These are phyloP conservation scores for Monoplex corrugatus DNA, from an alignment of 2,888 invertebrate species.

Conservation along the genomic window DNA sequence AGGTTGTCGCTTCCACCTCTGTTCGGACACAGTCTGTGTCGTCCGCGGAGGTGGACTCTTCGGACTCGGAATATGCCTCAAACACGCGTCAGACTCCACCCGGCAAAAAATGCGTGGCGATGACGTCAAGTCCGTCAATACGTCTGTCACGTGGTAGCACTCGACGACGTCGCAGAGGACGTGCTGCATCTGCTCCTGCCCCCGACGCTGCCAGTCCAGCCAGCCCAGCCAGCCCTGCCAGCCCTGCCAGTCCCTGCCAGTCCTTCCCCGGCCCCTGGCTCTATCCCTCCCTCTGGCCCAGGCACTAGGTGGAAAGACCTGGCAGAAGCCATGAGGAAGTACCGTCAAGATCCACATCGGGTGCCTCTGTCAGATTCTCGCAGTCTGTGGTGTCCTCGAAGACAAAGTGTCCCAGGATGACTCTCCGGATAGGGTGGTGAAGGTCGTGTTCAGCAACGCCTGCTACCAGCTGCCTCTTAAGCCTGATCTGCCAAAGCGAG, in stretches of 20 bases:
- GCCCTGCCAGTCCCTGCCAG: neutral
- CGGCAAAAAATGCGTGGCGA: neutral
- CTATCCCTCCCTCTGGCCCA: neutral
- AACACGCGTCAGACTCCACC: neutral
- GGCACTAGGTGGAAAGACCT: conserved; percentile 8
- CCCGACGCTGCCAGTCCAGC: neutral
- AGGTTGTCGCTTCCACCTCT: neutral
- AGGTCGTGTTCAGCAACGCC: neutral
- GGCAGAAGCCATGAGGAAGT: conserved; percentile 1
- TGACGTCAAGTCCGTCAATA: neutral
- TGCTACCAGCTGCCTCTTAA: neutral
- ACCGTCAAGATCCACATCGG: neutral
- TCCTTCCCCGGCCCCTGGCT: neutral
- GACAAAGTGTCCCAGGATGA: neutral
- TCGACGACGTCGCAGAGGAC: neutral
- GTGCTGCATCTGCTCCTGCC: neutral
- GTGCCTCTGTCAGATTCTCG: neutral
- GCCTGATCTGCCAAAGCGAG: neutral
- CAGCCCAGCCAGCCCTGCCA: neutral
- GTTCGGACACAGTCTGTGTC: neutral
- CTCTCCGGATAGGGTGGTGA: neutral
- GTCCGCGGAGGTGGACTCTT: neutral
- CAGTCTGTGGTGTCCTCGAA: neutral
- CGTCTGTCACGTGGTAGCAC: neutral
- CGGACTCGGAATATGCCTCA: neutral